A percentile compares a stretch with the other conserved stretches of the same genome.
Conservation (phyloP, 2,888 invertebrate species). For the Euspilapteryx auroguttella region DNA sequence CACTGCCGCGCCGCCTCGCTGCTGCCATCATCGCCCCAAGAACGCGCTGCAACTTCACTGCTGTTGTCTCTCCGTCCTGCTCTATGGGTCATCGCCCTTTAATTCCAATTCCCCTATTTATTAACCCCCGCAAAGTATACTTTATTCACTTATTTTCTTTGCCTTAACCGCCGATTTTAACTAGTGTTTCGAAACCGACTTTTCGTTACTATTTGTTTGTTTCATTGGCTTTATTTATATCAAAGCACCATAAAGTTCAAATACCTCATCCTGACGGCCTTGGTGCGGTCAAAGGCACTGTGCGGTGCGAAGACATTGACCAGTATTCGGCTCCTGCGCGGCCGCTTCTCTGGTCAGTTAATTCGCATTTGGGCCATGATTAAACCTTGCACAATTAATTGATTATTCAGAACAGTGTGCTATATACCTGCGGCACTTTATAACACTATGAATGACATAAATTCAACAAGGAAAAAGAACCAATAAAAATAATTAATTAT, state of each 20-base stretch:
- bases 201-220: no score
- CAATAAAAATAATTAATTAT: no score
- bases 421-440: no score
- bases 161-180: constrained; percentile 12
- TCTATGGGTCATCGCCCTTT: constrained; percentile 48
- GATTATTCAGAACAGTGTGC: no score
- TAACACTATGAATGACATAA: no score
- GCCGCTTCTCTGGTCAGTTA: constrained; percentile 30
- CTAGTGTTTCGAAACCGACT: no score
- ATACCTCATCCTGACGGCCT: constrained; percentile 42
- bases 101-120: constrained; percentile 42
- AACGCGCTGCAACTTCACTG: constrained; percentile 45
- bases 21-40: no score
- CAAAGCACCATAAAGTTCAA: constrained; percentile 27
- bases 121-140: constrained; percentile 38
- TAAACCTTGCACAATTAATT: constrained; percentile 41
- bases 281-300: constrained; percentile 43
- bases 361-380: constrained; percentile 38
- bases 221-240: constrained; percentile 5
- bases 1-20: no score
- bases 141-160: constrained; percentile 19
- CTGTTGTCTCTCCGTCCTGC: constrained; percentile 55
- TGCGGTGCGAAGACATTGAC: constrained; percentile 40
- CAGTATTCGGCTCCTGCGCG: constrained; percentile 24
- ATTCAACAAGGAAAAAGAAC: no score